Base-by-base conservation (phyloP, 1,140 invertebrate species). In the Acromyrmex charruanus region DNA sequence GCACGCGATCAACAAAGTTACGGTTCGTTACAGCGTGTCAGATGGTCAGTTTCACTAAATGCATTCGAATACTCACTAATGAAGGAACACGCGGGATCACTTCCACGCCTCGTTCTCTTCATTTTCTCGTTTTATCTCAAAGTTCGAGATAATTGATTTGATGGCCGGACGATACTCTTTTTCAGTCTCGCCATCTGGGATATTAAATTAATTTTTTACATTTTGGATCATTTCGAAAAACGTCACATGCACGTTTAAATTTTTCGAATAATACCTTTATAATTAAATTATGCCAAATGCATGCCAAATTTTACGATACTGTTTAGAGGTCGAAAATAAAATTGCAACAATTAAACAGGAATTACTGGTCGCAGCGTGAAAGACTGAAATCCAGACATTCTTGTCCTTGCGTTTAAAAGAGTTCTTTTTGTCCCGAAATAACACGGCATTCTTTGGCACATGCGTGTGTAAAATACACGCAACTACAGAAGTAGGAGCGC, bases 1-100 rank as follows among this genome's bases (percentile, higher is more conserved):
- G 72, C 79, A 69, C 35, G 55, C 55, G 77, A 87, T 86, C 44
- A 81, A 77, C 77, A 35, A 87, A 68, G 88, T 89, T 44, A 87
- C 58, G 66, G 35, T 69, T 81, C 77, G 77, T 59, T 77, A 35
- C 55, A 18, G 44, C 39, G 58, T 82, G 88, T 90, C 89, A 90
- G 89, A 80, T 90, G 89, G 88, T 77, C 86, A 77, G 87, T 89
- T 89, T 85, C 88, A 74, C 68, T 89, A 87, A 90, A 89, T 66
- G 85, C 51, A 79, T 31, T 71, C 59, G 89, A 90, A 87, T 71
- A 58, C 74, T 16, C 18, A 49, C 74, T 90, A 87, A 90, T 72
- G 86, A 90, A 89, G 49, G 66, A 71, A 66, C 66, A 89, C 71
- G 88, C 88, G 59, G 65, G 89, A 74, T 90, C 85, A 58, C 77